These are phyloP conservation scores for Sorex araneus DNA, from an alignment of 2,113 vertebrate genomes.

Conservation along the genomic window DNA sequence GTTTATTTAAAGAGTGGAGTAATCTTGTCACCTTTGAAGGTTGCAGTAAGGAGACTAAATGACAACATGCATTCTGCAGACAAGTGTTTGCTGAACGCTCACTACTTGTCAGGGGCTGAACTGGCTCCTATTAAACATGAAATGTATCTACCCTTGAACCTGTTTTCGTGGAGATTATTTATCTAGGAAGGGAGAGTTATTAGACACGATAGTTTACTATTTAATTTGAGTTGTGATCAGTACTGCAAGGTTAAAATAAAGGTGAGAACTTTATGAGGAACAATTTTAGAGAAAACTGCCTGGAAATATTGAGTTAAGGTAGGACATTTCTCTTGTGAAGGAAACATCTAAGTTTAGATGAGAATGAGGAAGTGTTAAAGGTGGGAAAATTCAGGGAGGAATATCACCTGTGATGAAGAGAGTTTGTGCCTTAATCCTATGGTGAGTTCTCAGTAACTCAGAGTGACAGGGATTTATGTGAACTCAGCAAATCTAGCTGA, in stretches of 20 bases:
- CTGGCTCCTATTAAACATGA: background rate
- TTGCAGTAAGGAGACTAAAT: background rate
- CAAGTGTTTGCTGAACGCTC: background rate
- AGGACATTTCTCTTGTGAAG: background rate
- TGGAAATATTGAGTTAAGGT: background rate
- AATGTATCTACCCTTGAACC: background rate
- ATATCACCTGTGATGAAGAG: background rate
- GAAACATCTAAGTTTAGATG: background rate
- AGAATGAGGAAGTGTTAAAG: background rate
- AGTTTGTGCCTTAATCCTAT: background rate
- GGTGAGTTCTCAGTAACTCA: background rate
- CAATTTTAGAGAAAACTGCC: background rate
- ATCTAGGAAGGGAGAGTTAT: background rate
- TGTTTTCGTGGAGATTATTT: slow-evolving; percentile 20
- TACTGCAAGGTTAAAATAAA: slow-evolving; percentile 1
- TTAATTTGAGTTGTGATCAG: background rate
- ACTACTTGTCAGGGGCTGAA: background rate
- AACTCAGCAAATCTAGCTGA: no score
- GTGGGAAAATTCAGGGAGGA: background rate
- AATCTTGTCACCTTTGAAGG: background rate
- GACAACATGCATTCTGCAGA: background rate
- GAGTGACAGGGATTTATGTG: background rate
- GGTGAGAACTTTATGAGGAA: background rate
- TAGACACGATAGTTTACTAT: slow-evolving; percentile 2
- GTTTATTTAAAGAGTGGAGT: background rate